Evolutionary conservation across 1,140 invertebrate species (phyloP).

Genomic region (Papilio aristodemus): DNA sequence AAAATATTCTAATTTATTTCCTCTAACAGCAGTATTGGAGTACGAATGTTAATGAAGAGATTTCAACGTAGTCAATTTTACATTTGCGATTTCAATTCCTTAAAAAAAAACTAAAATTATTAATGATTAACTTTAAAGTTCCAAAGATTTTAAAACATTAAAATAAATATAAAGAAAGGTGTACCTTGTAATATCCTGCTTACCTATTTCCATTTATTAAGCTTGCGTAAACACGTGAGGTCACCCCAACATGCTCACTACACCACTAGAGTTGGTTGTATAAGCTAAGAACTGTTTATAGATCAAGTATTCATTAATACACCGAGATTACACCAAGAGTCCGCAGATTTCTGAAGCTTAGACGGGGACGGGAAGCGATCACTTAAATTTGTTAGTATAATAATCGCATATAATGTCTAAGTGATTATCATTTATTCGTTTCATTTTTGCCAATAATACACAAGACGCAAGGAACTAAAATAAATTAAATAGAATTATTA

Average conservation of each 20-base stretch:
- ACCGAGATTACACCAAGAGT: background rate
- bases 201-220: no score
- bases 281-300: background rate
- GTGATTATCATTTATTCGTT: no score
- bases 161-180: no score
- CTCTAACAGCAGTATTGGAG: background rate
- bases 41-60: background rate
- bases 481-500: no score
- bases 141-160: no score
- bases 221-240: no score
- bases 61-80: background rate
- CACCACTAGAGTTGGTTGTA: background rate
- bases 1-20: conserved; percentile 4
- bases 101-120: background rate
- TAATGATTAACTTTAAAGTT: background rate
- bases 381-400: no score
- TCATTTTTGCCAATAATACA: no score
- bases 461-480: no score
- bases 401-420: no score
- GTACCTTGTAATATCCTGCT: no score
- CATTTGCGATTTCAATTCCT: background rate
- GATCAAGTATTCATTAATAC: background rate
- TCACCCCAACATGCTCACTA: no score
- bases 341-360: background rate
- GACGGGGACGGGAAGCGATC: background rate